Conservation (phyloP, 35 echinoderm and acorn worm species). For the Antedon bifida region DNA sequence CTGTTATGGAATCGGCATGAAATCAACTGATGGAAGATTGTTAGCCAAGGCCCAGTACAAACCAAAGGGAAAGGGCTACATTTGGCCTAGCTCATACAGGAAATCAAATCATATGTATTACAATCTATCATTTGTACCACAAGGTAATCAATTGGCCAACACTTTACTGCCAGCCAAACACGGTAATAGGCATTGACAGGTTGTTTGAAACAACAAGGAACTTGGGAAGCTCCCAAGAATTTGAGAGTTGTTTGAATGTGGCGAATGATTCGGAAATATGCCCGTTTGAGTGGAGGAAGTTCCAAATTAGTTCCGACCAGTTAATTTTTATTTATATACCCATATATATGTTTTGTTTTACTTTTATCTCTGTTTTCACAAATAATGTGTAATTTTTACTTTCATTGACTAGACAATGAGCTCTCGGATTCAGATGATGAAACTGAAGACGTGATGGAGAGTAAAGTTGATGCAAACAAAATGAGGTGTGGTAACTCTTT, state of each 20-base stretch:
- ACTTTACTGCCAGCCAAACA: too few relatives aligned
- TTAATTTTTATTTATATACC: too few relatives aligned
- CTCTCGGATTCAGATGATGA: slow-evolving; percentile 62
- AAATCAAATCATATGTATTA: slow-evolving; percentile 93
- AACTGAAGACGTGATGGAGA: slow-evolving; percentile 35
- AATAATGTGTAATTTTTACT: too few relatives aligned
- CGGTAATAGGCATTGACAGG: too few relatives aligned
- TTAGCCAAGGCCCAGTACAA: slow-evolving; percentile 51
- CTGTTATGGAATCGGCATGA: slow-evolving; percentile 83
- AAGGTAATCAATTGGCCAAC: slow-evolving; percentile 43
- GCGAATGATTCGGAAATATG: too few relatives aligned
- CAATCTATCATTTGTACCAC: slow-evolving; percentile 41
- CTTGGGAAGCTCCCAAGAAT: too few relatives aligned
- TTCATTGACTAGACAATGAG: slow-evolving; percentile 28
- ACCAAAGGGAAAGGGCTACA: slow-evolving; percentile 75
- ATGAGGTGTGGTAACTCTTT: slow-evolving; percentile 28
- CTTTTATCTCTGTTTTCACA: too few relatives aligned
- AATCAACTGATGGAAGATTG: slow-evolving; percentile 45
- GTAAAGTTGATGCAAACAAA: slow-evolving; percentile 18
- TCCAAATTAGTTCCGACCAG: too few relatives aligned
- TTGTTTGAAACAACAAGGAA: too few relatives aligned
- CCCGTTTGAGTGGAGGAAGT: too few relatives aligned
- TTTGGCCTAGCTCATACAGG: slow-evolving; percentile 93
- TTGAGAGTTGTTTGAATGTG: too few relatives aligned
- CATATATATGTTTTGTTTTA: too few relatives aligned